Base-by-base conservation (phyloP, 2,888 invertebrate genomes). In the Anthrax anthrax region DNA sequence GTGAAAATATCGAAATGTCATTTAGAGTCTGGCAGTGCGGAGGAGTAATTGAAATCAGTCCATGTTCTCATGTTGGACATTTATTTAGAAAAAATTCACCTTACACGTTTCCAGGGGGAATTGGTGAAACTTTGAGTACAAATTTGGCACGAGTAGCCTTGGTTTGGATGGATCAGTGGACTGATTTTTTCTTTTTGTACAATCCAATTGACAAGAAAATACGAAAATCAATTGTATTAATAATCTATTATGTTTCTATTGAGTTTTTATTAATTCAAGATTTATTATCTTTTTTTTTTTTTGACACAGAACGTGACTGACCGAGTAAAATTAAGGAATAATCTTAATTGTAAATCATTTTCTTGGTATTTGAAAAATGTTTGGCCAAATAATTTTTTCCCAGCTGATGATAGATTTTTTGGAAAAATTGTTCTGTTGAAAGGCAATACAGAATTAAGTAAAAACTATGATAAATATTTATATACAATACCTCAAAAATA, bases 101-200 rank as follows among this genome's bases (percentile, higher is more conserved):
- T 0, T 97, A 98, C 62, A 84, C 88, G 2, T 96, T 96, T 69
- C 87, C 88, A 0, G 95, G 95, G 1, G 96, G 94, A 0, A 85
- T 91, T 6, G 77, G 79, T 1, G 82, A 86, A 54, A 60, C 65
- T 3, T 72, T 97, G 2, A 85, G 88, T 55, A 77, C 84, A 0
- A 98, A 98, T 70, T 72, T 95, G 34, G 92, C 91, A 0, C 72
- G 98, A 48, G 94, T 92, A 0, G 95, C 95, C 1, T 74, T 86
- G 3, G 96, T 96, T 0, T 98, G 97, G 97, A 88, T 98, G 87
- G 97, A 97, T 61, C 87, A 96, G 46, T 96, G 95, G 86, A 84
- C 87, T 13, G 82, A 87, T 51, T 92, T 94, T 65, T 89, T 82
- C 60, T 89, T 90, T 63, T 86, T 85, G 61, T 85, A 89, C 56